Percentiles rank a stretch among this genome's conserved stretches.
phyloP scores from a whole-genome alignment of 2,888 invertebrate species.

The Ditula angustiorana region DNA sequence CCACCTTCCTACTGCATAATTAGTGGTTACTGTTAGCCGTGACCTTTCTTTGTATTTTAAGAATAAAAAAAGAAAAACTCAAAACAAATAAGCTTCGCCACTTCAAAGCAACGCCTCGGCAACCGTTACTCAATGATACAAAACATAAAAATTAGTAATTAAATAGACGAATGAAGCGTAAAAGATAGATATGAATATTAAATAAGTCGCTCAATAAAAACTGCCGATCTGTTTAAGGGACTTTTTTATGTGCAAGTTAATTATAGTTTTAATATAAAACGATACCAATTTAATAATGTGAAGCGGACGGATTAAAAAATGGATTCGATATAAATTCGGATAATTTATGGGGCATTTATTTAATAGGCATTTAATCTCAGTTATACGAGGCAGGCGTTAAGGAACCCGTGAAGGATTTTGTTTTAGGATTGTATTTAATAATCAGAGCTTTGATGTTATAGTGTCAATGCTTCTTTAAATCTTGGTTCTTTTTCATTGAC shows the following conservation, averaged over 20 bases:
- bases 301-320: constrained; percentile 74
- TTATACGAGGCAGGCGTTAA: constrained; percentile 55
- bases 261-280: constrained; percentile 81
- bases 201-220: constrained; percentile 67
- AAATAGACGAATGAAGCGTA: constrained; percentile 69
- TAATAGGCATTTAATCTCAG: constrained; percentile 70
- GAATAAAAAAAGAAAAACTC: constrained; percentile 20
- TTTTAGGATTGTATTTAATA: constrained; percentile 13
- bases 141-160: constrained; percentile 63
- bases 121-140: constrained; percentile 41
- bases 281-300: constrained; percentile 77
- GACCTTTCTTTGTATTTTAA: not conserved
- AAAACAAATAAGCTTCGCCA: not conserved
- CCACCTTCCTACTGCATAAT: not conserved
- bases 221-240: constrained; percentile 69
- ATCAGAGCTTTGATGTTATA: not conserved
- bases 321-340: constrained; percentile 77
- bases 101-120: constrained; percentile 11
- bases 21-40: not conserved
- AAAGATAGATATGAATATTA: constrained; percentile 73
- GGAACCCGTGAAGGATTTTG: constrained; percentile 38
- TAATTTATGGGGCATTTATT: constrained; percentile 76
- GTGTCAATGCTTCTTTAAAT: too few species aligned
- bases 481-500: too few species aligned
- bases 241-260: constrained; percentile 77